Conservation (phyloP, 2,888 invertebrate genomes). For the Zootermopsis nevadensis region DNA sequence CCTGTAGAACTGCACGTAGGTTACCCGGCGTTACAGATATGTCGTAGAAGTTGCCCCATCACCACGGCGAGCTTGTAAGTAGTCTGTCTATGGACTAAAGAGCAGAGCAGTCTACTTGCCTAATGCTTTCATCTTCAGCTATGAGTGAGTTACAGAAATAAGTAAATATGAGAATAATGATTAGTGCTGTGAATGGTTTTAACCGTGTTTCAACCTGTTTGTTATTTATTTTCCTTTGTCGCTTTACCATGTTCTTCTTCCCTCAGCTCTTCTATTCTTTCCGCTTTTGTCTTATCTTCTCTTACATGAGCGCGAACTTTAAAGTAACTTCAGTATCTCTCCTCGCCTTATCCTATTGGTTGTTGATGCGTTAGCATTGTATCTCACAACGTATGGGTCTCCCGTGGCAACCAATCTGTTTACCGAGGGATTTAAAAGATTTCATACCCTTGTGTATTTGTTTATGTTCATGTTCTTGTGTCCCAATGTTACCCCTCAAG, state of each 20-base stretch:
- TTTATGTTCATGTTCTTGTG: not conserved
- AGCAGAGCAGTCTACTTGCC: too few species aligned
- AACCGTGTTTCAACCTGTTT: too few species aligned
- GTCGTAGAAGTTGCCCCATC: too few species aligned
- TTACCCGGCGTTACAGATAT: too few species aligned
- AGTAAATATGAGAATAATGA: too few species aligned
- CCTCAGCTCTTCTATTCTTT: not conserved
- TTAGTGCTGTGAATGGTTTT: too few species aligned
- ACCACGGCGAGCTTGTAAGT: too few species aligned
- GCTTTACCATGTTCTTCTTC: not conserved
- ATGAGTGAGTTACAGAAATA: too few species aligned
- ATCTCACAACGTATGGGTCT: not conserved
- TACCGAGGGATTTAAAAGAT: conserved; percentile 7
- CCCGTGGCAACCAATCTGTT: not conserved
- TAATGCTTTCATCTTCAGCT: too few species aligned
- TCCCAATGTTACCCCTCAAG: not conserved
- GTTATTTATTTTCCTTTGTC: not conserved
- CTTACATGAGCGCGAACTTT: not conserved
- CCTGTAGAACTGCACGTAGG: too few species aligned
- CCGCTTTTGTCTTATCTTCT: not conserved
- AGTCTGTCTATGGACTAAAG: too few species aligned
- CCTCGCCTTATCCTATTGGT: not conserved
- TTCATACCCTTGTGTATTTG: not conserved
- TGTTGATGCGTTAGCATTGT: not conserved
- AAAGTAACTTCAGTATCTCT: not conserved